Base-by-base conservation (phyloP, 2,888 invertebrate genomes). In the Agonopterix heracliana region DNA sequence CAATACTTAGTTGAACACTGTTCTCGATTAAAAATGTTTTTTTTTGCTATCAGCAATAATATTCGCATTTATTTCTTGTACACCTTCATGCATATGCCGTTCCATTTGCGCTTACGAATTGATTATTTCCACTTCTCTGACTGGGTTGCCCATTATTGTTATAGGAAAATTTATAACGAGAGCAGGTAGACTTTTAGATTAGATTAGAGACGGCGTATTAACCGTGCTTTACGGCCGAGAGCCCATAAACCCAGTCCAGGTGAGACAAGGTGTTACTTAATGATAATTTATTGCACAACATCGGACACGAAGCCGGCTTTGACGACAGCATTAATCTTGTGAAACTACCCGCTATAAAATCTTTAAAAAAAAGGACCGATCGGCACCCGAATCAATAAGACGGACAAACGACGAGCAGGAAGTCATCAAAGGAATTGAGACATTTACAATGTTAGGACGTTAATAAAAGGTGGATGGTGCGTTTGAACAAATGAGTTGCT, bases 261-360 rank as follows among this genome's bases (percentile, higher is more conserved):
- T 68, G 73, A 71, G 77, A 76, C 78, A 78, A 80, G 78, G 79
- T 82, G 84, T 84, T 84, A 84, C 76, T 85, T 84, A 83, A 84
- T 81, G 76, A 71, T 83, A 84, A 87, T 87, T 84, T 87, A 87
- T 84, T 82, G 84, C 81, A 71, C 72, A 74, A 78, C 78, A 72
- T 64, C 64, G 71, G 68, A 71, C 71, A 71, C 71, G 66, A 68
- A 66, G 68, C 53, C 63, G 64, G 64, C 72, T 71, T 79, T 77
- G 76, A 79, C 67, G 78, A 81, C 74, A 74, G 56, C 79, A 84
- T 86, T 79, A 83, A 85, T 86, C 81, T 82, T 72, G 61, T 58
- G 70, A 81, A 81, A 85, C 74, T 68, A 77, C 72, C 64, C 60
- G 71, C 67, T 67, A 75, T 78, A 76, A 78, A 80, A 75, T 50